Evolutionary conservation across 2,888 invertebrate genomes (phyloP), one percentile per base, ranked within the genome.

Genomic region (Parnassius smintheus): DNA sequence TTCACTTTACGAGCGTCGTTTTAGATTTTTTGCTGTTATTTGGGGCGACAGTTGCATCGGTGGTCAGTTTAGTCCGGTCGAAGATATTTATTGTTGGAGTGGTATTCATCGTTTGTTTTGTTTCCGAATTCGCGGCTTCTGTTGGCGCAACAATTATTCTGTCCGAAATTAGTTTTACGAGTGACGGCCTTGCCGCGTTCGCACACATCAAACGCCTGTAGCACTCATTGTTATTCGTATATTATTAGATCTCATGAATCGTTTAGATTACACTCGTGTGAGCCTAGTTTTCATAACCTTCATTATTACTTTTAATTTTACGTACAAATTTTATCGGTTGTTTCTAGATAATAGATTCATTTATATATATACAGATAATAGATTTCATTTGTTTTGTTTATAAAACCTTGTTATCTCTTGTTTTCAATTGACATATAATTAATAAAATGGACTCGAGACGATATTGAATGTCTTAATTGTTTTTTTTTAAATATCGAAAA

Each of bases 121-220:
- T 73, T 75, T 74, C 75, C 70, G 72, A 73, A 75, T 75, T 73
- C 72, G 72, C 73, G 72, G 71, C 73, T 76, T 75, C 78, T 77
- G 75, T 75, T 71, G 74, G 70, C 73, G 72, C 72, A 74, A 77
- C 77, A 75, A 79, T 79, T 77, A 77, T 79, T 75, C 72, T 74
- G 71, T 77, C 81, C 84, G 81, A 88, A 78, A 85, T 88, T 90
- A 87, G 85, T 86, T 91, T 90, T 86, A 90, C 85, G 88, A 90
- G 82, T 82, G 78, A 75, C 75, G 73, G 80, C 79, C 75, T 76
- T 75, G 66, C 77, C 87, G 86, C 78, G 81, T 73, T 78, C 72
- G 81, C 82, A 78, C 82, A 82, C 82, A 86, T 84, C 85, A 82
- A 84, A 82, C 74, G 79, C 75, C 76, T 71, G 74, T 76, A 65